Evolutionary conservation across 23 tunicate species (phyloP), one percentile per base, ranked within the genome.

Genomic region (Ascidia mentula): DNA sequence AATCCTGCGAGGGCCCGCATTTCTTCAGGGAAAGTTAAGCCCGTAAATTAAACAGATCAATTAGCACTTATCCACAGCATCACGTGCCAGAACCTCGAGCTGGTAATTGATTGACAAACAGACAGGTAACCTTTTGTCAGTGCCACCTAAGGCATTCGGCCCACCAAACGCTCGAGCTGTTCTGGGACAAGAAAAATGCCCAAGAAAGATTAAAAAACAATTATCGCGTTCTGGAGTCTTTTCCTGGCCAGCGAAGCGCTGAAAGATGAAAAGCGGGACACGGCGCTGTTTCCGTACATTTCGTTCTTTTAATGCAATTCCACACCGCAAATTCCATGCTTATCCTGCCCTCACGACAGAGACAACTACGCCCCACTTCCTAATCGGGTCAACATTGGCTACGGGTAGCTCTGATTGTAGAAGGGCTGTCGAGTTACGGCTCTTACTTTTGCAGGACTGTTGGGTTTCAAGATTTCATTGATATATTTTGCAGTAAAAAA

Each of bases 211-310:
- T 53, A 20, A 53, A 9, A 53, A 53, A 53, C 28, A 26, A 53
- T 20, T 53, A 20, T 20, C 28, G 22, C 28, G 65, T 26, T 53
- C 65, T 53, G 28, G 65, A 26, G 65, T 53, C 65, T 20, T 28
- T 53, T 53, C 28, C 65, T 53, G 65, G 65, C 65, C 65, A 53
- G 65, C 65, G 28, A 53, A 53, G 65, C 65, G 65, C 65, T 53
- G 65, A 53, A 28, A 53, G 65, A 53, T 53, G 13, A 53, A 53
- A 53, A 3, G 65, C 12, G 28, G 65, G 65, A 53, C 65, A 53
- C 24, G 65, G 28, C 22, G 4, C 4, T 20, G 65, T 20, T 53
- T 53, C 13, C 1, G 2, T 28, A 28, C 65, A 9, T 20, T 20
- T 3, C 22, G 24, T 53, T 53, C 65, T 53, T 53, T 42, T 53